phyloP scores from a whole-genome alignment of 2,797 vertebrate species.

The Urophycis tenuis region DNA sequence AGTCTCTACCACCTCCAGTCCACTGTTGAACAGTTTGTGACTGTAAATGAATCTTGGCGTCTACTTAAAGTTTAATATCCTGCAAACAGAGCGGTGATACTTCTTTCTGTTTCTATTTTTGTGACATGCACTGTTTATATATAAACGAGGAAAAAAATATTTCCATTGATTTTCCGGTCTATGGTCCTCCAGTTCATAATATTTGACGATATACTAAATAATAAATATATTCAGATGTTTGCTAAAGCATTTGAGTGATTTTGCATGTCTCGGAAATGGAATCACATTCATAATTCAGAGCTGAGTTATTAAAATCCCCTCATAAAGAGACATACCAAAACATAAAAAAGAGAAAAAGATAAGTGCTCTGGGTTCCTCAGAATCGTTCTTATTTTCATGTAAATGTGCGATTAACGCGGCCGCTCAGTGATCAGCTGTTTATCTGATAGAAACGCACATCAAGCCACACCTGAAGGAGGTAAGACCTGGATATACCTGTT shows the following conservation, averaged over 20 bases:
- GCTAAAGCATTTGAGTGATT: constrained; percentile 70
- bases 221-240: constrained; percentile 76
- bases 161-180: constrained; percentile 65
- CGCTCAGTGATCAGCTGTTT: neutral
- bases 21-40: constrained; percentile 83
- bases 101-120: constrained; percentile 74
- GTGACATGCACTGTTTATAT: constrained; percentile 72
- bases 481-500: neutral
- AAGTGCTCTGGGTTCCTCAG: neutral
- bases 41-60: constrained; percentile 81
- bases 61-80: constrained; percentile 73
- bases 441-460: neutral
- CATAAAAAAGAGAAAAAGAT: neutral
- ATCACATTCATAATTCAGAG: neutral
- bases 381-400: neutral
- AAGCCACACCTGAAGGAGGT: neutral
- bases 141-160: constrained; percentile 61
- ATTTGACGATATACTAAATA: constrained; percentile 60
- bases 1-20: too few relatives aligned
- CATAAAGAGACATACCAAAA: neutral
- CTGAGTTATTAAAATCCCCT: neutral
- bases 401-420: neutral
- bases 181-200: constrained; percentile 67
- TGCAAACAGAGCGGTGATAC: constrained; percentile 70
- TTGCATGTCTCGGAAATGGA: constrained; percentile 31